phyloP scores from a whole-genome alignment of 2,888 invertebrate genomes.

The Auanema sp. region DNA sequence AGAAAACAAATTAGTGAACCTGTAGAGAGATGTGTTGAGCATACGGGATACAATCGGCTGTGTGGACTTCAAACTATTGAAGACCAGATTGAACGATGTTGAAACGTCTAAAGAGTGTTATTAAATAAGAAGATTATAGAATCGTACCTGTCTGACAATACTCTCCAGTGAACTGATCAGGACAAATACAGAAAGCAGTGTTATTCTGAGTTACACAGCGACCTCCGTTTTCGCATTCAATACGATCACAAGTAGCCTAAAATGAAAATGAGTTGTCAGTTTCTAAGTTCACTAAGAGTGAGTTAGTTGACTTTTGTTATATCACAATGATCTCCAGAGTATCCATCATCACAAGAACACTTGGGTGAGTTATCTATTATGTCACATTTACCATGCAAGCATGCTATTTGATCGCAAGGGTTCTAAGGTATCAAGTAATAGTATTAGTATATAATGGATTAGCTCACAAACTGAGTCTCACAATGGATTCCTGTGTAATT shows the following conservation, averaged over 20 bases:
- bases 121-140: not conserved
- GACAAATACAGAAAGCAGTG: constrained; percentile 3
- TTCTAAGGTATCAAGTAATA: too few relatives aligned
- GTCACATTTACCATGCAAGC: too few relatives aligned
- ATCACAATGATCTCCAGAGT: constrained; percentile 3
- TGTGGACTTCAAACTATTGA: constrained; percentile 9
- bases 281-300: too few relatives aligned
- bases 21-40: constrained; percentile 15
- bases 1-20: constrained; percentile 1
- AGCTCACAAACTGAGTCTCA: too few relatives aligned
- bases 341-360: constrained; percentile 11
- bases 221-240: constrained; percentile 9
- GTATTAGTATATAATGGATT: too few relatives aligned
- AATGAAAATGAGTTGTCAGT: not conserved
- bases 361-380: not conserved
- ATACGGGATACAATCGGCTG: constrained; percentile 12
- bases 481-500: too few relatives aligned
- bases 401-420: too few relatives aligned
- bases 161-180: constrained; percentile 7
- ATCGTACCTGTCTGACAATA: constrained; percentile 6
- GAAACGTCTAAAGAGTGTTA: constrained; percentile 7
- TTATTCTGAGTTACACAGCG: constrained; percentile 8
- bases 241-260: constrained; percentile 7
- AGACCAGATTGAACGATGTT: constrained; percentile 15
- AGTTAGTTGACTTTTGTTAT: too few relatives aligned